Evolutionary conservation across 1,140 invertebrate species (phyloP), one percentile per base, ranked within the genome.

Genomic region (Drosophila tani): DNA sequence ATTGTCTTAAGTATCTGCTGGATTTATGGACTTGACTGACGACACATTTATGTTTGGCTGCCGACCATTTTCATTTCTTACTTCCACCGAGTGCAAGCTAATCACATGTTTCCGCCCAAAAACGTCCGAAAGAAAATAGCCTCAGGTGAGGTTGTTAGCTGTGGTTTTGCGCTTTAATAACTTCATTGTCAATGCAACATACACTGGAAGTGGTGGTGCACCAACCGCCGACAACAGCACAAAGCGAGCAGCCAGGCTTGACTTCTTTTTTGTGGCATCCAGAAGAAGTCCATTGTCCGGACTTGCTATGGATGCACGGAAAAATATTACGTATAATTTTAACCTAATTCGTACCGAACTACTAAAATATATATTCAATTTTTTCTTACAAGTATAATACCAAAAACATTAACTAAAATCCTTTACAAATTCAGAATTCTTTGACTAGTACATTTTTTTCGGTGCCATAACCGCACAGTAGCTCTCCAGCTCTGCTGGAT

Each of bases 121-220:
- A 60, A 35, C 55, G 14, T 40, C 53, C 27, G 38, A 67, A 75
- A 65, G 53, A 77, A 77, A 59, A 78, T 69, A 41, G 56, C 75
- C 46, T 56, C 75, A 70, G 75, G 75, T 76, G 63, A 29, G 27
- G 55, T 55, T 68, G 38, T 56, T 21, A 15, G 67, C 24, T 78
- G 74, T 53, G 81, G 81, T 73, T 84, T 86, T 90, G 81, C 85
- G 85, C 85, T 85, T 88, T 88, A 88, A 88, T 90, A 88, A 88
- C 85, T 88, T 88, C 81, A 90, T 88, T 88, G 84, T 88, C 84
- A 90, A 85, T 88, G 85, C 85, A 88, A 76, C 83, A 58, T 79
- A 63, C 75, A 67, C 59, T 58, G 45, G n/a, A 35, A 53, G 73
- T 60, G 69, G 73, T 60, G 69, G 27, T 29, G 75, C 75, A 70